Evolutionary conservation across 1,140 invertebrate genomes (phyloP), one percentile per base, ranked within the genome.

Genomic region (Uloborus diversus): DNA sequence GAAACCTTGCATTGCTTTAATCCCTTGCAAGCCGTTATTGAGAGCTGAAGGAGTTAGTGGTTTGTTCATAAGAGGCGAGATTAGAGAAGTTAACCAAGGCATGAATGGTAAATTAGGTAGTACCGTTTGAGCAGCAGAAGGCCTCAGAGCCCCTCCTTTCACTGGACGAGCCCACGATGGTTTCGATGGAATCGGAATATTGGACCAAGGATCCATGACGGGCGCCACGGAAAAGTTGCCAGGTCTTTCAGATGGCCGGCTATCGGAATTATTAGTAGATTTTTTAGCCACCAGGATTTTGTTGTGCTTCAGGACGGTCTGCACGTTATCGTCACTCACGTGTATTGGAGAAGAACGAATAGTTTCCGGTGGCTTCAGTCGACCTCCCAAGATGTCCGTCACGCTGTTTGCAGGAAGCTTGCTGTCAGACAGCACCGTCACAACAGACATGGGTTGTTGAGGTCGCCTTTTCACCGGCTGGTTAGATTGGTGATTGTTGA

Each of bases 1-100:
- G 33, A 80, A 80, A 56, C 79, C 32, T 71, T 80, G 79, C 79
- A 71, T 82, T 32, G 70, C 65, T 68, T 80, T 70, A 33, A 80
- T 76, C 32, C 71, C 71, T 82, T 80, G 79, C 79, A 80, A 69
- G 42, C 71, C 71, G 32, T 73, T 32, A 64, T 79, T 79, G 42
- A 79, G 0, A 32, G 76, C 65, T 35, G 51, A 30, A 4, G 76
- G 76, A 25, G 76, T 53, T 28, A 79, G 53, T 25, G 76, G 76
- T 17, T 79, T 79, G 49, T 47, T 79, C 25, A 79, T 20, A 27
- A 78, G 51, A 9, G 75, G 75, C 49, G 51, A 28, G 30, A 78
- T 66, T 32, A 79, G 51, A 27, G 76, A 68, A 32, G 25, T 68
- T 37, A 79, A 62, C 33, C 68, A 79, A 61, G 64, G 76, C 76